These are phyloP conservation scores for Nomada ferruginata DNA, from an alignment of 2,888 invertebrate genomes.

Conservation along the genomic window DNA sequence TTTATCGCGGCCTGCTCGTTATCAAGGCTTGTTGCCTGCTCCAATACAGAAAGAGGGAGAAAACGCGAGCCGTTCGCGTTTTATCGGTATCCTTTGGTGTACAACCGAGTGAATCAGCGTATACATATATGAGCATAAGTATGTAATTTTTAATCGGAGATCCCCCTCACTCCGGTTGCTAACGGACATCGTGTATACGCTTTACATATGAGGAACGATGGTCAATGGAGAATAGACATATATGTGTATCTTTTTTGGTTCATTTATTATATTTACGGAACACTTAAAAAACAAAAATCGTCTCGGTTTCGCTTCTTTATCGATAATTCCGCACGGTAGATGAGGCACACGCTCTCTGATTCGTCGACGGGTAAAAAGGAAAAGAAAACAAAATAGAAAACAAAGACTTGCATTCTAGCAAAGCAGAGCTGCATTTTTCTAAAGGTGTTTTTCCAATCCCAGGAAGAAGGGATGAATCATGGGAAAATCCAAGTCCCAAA, in stretches of 20 bases:
- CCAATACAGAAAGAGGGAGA: not conserved
- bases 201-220: not conserved
- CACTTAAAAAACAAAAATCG: slow-evolving; percentile 6
- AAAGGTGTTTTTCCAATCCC: not conserved
- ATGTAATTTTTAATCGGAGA: slow-evolving; percentile 36
- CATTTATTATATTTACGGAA: slow-evolving; percentile 30
- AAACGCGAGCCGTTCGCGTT: not conserved
- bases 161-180: not conserved
- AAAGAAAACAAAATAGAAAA: slow-evolving; percentile 6
- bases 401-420: not conserved
- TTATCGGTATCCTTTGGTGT: slow-evolving; percentile 36
- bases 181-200: too few relatives aligned
- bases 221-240: not conserved
- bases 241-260: not conserved
- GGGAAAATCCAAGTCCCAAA: too few relatives aligned
- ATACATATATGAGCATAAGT: too few relatives aligned
- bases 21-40: slow-evolving; percentile 35
- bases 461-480: too few relatives aligned
- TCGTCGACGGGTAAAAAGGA: slow-evolving; percentile 20
- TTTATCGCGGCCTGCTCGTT: slow-evolving; percentile 32
- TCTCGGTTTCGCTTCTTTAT: slow-evolving; percentile 16
- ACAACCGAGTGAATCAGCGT: slow-evolving; percentile 45
- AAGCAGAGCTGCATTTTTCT: too few relatives aligned
- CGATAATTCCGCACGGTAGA: slow-evolving; percentile 18
- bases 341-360: not conserved